These are phyloP conservation scores for Rugalucina vietnamica DNA, from an alignment of 2,888 invertebrate genomes.

Conservation along the genomic window DNA sequence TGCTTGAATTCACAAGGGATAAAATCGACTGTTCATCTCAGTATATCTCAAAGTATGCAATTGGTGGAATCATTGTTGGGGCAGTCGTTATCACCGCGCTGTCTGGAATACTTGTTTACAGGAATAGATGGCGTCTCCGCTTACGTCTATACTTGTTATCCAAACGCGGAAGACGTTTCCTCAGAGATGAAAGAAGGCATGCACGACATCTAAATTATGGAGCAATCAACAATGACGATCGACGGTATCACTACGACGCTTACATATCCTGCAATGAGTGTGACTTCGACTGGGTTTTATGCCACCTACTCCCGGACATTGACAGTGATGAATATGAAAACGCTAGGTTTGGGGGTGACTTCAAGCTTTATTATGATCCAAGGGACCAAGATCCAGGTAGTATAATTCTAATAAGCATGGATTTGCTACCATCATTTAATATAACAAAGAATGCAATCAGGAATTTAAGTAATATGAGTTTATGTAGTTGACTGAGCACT, in stretches of 20 bases:
- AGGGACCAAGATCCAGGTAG: slow-evolving; percentile 52
- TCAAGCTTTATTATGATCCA: slow-evolving; percentile 60
- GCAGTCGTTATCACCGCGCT: slow-evolving; percentile 36
- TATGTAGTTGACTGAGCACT: too few species aligned
- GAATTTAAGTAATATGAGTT: too few species aligned
- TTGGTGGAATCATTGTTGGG: slow-evolving; percentile 34
- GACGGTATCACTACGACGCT: slow-evolving; percentile 30
- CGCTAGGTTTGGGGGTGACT: slow-evolving; percentile 61
- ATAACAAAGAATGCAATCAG: too few species aligned
- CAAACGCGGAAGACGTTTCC: slow-evolving; percentile 11
- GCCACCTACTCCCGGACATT: slow-evolving; percentile 61
- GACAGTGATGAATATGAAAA: slow-evolving; percentile 60
- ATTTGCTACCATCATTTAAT: too few species aligned
- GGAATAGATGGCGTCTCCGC: slow-evolving; percentile 59
- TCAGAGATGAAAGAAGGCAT: background rate
- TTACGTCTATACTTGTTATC: slow-evolving; percentile 31
- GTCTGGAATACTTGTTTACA: slow-evolving; percentile 34
- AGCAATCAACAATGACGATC: slow-evolving; percentile 34
- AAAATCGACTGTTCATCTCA: slow-evolving; percentile 67
- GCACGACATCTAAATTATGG: slow-evolving; percentile 46
- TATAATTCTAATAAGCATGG: too few species aligned
- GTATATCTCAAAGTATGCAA: slow-evolving; percentile 51
- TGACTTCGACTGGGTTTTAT: slow-evolving; percentile 66
- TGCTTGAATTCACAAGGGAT: slow-evolving; percentile 63
- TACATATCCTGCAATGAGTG: slow-evolving; percentile 66